phyloP scores from a whole-genome alignment of 2,888 invertebrate genomes.

The Bellardia pandia region DNA sequence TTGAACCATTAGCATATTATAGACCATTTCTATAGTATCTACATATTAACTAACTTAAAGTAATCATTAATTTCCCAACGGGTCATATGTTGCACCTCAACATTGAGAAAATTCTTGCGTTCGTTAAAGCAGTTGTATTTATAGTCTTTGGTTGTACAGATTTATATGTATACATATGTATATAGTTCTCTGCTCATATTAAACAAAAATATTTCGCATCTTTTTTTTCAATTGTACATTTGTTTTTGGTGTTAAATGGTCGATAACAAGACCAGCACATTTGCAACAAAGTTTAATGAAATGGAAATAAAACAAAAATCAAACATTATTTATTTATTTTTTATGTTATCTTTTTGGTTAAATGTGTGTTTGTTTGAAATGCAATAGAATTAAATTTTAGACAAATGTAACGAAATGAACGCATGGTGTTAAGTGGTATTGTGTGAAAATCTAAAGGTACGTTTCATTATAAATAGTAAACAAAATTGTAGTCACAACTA shows the following conservation, averaged over 20 bases:
- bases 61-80: constrained; percentile 10
- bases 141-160: too few species aligned
- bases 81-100: constrained; percentile 27
- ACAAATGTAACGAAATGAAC: constrained; percentile 1
- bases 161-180: too few species aligned
- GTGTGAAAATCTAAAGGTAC: background rate
- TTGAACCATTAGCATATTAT: too few species aligned
- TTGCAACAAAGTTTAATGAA: constrained; percentile 53
- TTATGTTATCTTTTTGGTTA: background rate
- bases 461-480: constrained; percentile 1
- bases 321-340: background rate
- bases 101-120: constrained; percentile 28
- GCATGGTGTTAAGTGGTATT: constrained; percentile 46
- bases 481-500: background rate
- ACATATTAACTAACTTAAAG: too few species aligned
- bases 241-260: constrained; percentile 43
- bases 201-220: constrained; percentile 61
- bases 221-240: constrained; percentile 10
- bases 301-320: too few species aligned
- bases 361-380: constrained; percentile 22
- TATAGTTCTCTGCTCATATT: background rate
- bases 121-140: constrained; percentile 29
- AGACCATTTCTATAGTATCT: too few species aligned
- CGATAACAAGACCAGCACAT: constrained; percentile 56
- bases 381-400: constrained; percentile 26